Evolutionary conservation across 2,888 invertebrate species (phyloP).

Genomic region (Tromatobia lineatoria): DNA sequence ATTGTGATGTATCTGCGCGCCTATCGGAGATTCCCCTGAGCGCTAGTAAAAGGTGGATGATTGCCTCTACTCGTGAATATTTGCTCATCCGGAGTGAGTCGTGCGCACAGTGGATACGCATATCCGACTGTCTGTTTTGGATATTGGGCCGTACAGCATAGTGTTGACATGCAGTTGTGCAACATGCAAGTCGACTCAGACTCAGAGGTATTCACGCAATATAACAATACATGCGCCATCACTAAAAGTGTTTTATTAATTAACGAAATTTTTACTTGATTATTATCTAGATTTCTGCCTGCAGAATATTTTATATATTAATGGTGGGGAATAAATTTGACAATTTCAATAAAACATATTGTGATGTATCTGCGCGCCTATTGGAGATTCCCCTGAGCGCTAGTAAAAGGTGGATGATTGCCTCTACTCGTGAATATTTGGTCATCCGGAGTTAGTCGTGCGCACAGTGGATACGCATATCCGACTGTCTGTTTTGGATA

Average conservation of each 20-base stretch:
- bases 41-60: too few relatives aligned
- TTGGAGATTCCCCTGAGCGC: conserved; percentile 22
- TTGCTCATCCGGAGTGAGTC: conserved; percentile 52
- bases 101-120: conserved; percentile 12
- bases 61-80: too few relatives aligned
- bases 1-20: conserved; percentile 9
- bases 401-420: too few relatives aligned
- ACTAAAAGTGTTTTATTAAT: too few relatives aligned
- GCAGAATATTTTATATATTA: too few relatives aligned
- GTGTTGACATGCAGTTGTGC: neutral
- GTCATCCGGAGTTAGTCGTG: conserved; percentile 47
- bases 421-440: conserved; percentile 59
- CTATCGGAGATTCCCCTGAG: conserved; percentile 33
- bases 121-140: conserved; percentile 40
- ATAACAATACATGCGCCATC: too few relatives aligned
- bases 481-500: conserved; percentile 41
- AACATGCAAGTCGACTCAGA: neutral
- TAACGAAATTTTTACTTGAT: neutral
- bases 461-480: conserved; percentile 17
- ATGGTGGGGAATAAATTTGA: too few relatives aligned
- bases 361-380: conserved; percentile 9
- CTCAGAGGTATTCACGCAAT: neutral
- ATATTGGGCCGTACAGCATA: conserved; percentile 13
- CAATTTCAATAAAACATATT: conserved; percentile 19
- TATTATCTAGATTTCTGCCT: too few relatives aligned